Evolutionary conservation across 2,113 vertebrate species (phyloP), one percentile per base, ranked within the genome.

Genomic region (Mormoops blainvillei): DNA sequence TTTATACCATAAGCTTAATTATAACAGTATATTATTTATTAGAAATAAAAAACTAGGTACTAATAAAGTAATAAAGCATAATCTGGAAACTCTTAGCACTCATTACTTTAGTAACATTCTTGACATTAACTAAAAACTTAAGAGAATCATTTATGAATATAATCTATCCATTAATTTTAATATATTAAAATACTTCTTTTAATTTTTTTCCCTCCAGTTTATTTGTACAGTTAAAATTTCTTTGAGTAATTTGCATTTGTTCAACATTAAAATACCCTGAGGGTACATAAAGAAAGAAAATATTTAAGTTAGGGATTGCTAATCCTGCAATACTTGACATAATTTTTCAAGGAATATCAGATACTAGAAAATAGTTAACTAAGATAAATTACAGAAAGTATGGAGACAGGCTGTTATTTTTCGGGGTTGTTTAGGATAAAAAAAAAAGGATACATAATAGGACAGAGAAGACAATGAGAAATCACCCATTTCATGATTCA

Each of bases 191-290:
- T 83, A 94, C 0, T 91, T 67, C 38, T 65, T 95, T 86, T 93
- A 43, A 68, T 76, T 84, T 89, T 89, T 81, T 87, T 84, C 22
- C n/a, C 38, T 91, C 22, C 43, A 63, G n/a, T 33, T 76, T 91
- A 93, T 73, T 68, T 94, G 11, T 84, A 95, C 1, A 92, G 89
- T 41, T 91, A 97, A 95, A 95, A 97, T 12, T 28, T 84, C 67
- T 61, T 82, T 45, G 38, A 92, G n/a, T 61, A 50, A 67, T 73
- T 86, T 94, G 15, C 90, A 81, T 94, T 48, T 92, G 36, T 70
- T 73, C 52, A 89, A 82, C 54, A 94, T 78, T 54, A 93, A 96
- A 97, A 94, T 82, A 96, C 33, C 10, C 9, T 45, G 15, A 4
- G 48, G 13, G 16, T 91, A 68, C 50, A 83, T 50, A 91, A 95